These are phyloP conservation scores for Laticauda colubrina DNA, from an alignment of 2,113 vertebrate species.

Conservation along the genomic window DNA sequence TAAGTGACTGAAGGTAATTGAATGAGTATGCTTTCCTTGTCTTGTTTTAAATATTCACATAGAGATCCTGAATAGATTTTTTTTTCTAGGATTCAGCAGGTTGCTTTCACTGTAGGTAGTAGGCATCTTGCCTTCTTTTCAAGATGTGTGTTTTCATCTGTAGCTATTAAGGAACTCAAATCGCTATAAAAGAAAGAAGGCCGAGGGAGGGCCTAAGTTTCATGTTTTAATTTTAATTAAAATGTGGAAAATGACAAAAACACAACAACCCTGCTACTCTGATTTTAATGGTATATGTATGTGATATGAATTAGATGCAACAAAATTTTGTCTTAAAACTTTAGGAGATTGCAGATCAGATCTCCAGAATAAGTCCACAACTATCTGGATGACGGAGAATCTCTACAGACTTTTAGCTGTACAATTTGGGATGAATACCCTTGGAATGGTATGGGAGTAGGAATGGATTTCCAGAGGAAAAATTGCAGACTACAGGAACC, in stretches of 20 bases:
- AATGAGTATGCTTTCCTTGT: constrained; percentile 6
- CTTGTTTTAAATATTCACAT: neutral
- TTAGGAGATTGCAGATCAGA: neutral
- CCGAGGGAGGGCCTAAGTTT: neutral
- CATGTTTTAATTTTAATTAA: neutral
- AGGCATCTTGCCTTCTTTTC: neutral
- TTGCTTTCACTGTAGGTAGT: neutral
- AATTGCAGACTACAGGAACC: too few species aligned
- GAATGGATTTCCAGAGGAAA: too few species aligned
- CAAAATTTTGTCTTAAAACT: neutral
- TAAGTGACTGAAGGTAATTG: neutral
- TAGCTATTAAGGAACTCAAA: neutral
- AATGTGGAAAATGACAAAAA: neutral
- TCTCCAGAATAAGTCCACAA: neutral
- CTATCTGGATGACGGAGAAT: neutral
- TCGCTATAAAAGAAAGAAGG: neutral
- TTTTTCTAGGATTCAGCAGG: neutral
- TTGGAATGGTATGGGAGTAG: too few species aligned
- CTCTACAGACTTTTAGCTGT: too few species aligned
- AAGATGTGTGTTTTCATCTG: neutral
- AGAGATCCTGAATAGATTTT: constrained; percentile 7
- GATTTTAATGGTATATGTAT: neutral
- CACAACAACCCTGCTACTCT: neutral
- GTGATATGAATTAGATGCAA: neutral
- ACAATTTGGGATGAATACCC: too few species aligned